A percentile compares a stretch with the other conserved stretches of the same genome.
These are phyloP conservation scores for Liolophura sinensis DNA, from an alignment of 1,140 invertebrate genomes.

Conservation along the genomic window DNA sequence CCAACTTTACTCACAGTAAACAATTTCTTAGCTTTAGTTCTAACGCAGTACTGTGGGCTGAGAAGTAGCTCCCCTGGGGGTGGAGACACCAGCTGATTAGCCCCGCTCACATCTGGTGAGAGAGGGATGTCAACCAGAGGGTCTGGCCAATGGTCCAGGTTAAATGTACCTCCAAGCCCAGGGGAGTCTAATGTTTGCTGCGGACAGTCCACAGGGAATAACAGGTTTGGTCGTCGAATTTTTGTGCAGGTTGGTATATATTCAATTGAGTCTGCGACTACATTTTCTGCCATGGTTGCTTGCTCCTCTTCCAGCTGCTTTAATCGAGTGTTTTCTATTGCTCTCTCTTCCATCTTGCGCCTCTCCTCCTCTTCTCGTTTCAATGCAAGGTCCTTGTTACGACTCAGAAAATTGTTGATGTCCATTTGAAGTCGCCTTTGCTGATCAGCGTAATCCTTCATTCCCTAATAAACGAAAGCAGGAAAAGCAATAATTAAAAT, in stretches of 20 bases:
- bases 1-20: constrained; percentile 47
- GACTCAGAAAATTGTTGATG: constrained; percentile 40
- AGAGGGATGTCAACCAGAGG: not conserved
- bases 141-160: constrained; percentile 5
- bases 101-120: not conserved
- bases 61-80: constrained; percentile 39
- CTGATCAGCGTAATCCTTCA: constrained; percentile 59
- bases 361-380: constrained; percentile 38
- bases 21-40: constrained; percentile 47
- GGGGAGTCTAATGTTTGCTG: constrained; percentile 44
- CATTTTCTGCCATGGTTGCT: constrained; percentile 11
- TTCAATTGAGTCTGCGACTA: constrained; percentile 5
- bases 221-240: constrained; percentile 31
- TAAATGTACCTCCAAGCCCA: constrained; percentile 9
- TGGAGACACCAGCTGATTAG: constrained; percentile 13
- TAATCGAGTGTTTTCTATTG: constrained; percentile 25
- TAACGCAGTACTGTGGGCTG: constrained; percentile 46
- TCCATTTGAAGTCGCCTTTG: constrained; percentile 51
- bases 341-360: constrained; percentile 4
- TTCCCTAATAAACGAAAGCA: constrained; percentile 37
- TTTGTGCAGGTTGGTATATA: constrained; percentile 30
- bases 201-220: constrained; percentile 21
- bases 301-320: constrained; percentile 21
- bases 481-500: constrained; percentile 2
- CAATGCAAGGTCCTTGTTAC: constrained; percentile 39